phyloP scores from a whole-genome alignment of 1,140 invertebrate species.

The Thrips palmi region DNA sequence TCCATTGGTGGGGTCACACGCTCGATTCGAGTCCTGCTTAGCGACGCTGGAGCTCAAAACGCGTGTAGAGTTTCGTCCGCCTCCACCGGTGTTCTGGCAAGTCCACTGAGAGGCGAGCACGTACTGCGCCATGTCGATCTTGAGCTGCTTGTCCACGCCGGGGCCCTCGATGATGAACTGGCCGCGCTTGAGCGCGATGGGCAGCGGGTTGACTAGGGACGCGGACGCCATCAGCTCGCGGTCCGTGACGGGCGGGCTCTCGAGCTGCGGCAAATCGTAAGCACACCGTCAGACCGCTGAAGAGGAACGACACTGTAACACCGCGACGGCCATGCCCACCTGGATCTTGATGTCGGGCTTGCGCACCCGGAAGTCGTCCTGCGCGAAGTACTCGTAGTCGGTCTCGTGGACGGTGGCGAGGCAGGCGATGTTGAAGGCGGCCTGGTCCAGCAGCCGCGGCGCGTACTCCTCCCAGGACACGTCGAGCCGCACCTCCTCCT shows the following conservation, averaged over 20 bases:
- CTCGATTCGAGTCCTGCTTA: too few species aligned
- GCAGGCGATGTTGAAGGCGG: slow-evolving; percentile 67
- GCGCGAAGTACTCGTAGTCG: slow-evolving; percentile 71
- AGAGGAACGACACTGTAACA: too few species aligned
- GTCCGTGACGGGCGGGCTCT: slow-evolving; percentile 38
- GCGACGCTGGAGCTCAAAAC: too few species aligned
- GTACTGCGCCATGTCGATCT: slow-evolving; percentile 45
- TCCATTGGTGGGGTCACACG: too few species aligned
- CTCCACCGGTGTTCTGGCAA: too few species aligned
- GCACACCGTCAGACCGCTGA: not conserved
- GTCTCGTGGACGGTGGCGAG: slow-evolving; percentile 62
- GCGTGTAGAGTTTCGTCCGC: too few species aligned
- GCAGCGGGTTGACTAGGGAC: slow-evolving; percentile 66
- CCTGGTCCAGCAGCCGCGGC: slow-evolving; percentile 53
- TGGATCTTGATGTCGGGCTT: slow-evolving; percentile 76
- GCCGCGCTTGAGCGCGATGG: slow-evolving; percentile 50
- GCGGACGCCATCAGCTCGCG: slow-evolving; percentile 43
- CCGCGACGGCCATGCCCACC: slow-evolving; percentile 21
- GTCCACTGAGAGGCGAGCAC: too few species aligned
- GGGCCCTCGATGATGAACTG: slow-evolving; percentile 62
- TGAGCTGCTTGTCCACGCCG: slow-evolving; percentile 49
- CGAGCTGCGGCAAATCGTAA: slow-evolving; percentile 21
- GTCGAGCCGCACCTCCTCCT: slow-evolving; percentile 44
- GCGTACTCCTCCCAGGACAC: slow-evolving; percentile 67
- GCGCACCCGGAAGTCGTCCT: slow-evolving; percentile 73